Conservation (phyloP, 2,888 invertebrate species). For the Acronicta leporina region DNA sequence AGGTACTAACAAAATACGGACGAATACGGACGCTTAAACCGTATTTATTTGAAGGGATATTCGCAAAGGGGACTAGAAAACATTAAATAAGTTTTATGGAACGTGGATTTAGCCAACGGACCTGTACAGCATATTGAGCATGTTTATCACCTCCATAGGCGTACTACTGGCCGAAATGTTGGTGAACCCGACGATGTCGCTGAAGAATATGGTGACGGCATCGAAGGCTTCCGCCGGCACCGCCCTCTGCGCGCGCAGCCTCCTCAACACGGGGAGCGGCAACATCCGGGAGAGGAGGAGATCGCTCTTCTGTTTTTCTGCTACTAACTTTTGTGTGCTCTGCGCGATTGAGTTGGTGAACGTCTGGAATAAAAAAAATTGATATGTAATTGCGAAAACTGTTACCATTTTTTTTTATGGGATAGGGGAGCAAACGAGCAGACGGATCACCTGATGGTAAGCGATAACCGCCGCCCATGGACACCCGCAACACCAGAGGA, state of each 20-base stretch:
- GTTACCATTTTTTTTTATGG: no score
- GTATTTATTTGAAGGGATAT: no score
- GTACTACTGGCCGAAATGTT: conserved; percentile 90
- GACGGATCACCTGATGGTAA: no score
- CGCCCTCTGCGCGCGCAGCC: conserved; percentile 86
- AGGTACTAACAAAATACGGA: no score
- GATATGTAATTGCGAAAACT: no score
- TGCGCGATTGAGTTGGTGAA: conserved; percentile 85
- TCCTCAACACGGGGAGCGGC: conserved; percentile 86
- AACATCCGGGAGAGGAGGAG: conserved; percentile 89
- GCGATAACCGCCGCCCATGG: no score
- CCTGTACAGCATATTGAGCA: conserved; percentile 93
- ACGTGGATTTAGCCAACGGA: conserved; percentile 54
- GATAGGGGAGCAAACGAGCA: no score
- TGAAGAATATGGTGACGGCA: conserved; percentile 92
- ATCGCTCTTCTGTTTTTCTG: conserved; percentile 89
- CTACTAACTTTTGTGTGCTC: conserved; percentile 84
- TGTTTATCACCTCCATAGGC: conserved; percentile 90
- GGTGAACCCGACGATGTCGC: conserved; percentile 92
- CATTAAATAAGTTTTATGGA: conserved; percentile 20
- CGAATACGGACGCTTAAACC: no score
- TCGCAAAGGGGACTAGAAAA: no score
- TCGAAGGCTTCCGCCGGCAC: conserved; percentile 91
- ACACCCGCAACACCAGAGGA: no score
- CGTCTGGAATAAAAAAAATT: conserved; percentile 70